Evolutionary conservation across 1,140 invertebrate genomes (phyloP), one percentile per base, ranked within the genome.

Genomic region (Danaus melanippus): DNA sequence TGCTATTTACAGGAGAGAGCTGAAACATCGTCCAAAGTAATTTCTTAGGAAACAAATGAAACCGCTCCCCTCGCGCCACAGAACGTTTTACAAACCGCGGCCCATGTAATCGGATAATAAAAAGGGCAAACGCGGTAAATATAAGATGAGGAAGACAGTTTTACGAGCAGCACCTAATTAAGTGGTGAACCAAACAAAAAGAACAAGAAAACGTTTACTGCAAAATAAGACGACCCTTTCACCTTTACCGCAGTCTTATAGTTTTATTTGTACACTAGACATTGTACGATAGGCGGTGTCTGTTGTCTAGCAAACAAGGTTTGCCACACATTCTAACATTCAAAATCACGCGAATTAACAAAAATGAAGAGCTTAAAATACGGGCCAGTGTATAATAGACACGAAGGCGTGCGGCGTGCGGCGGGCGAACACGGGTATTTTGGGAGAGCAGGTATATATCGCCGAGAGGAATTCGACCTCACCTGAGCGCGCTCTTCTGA

Each of bases 101-200:
- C 84, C 79, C 79, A 79, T 78, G 84, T 86, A 84, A 86, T 86
- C 84, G 84, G 79, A 84, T 86, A 86, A 84, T 86, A 86, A 86
- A 86, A 86, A 86, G 84, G 84, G 84, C 84, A 84, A 86, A 86
- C 81, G 79, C 81, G 84, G 81, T 86, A 86, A 86, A 86, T 86
- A 86, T 84, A 82, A 84, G 84, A 86, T 84, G 84, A 86, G 84
- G 80, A 84, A 86, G 84, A 86, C 84, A 86, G 84, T 86, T 86
- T 86, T 86, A 86, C 84, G 84, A 86, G 74, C 79, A 74, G 72
- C 75, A 84, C 84, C 84, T 86, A 86, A 86, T 86, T 86, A 86
- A 86, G 84, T 79, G 81, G 84, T 84, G 80, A 84, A 81, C 76
- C 70, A 81, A 78, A 84, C 73, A 81, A 74, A 79, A 78, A 69